phyloP scores from a whole-genome alignment of 2,113 vertebrate genomes.

The rabbit (Oryctolagus cuniculus) region mOryCun1.1 NC_091438.1:65252501-65253000 shows the following conservation, averaged over 20 bases:
- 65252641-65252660: background rate
- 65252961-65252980: no score
- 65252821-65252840: background rate
- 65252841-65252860: background rate
- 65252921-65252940: no score
- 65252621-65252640: background rate
- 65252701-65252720: background rate
- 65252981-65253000: no score
- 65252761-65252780: background rate
- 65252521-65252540: background rate
- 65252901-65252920: background rate
- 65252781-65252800: background rate
- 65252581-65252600: background rate
- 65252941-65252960: no score
- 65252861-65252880: constrained; percentile 19
- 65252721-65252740: background rate
- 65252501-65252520: background rate
- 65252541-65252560: background rate
- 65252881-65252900: background rate
- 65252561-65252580: background rate
- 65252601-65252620: background rate
- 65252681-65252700: fast-evolving
- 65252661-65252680: background rate
- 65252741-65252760: background rate
- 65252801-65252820: background rate